Base-by-base conservation (phyloP, 2,888 invertebrate species). In the Noctua comes region DNA sequence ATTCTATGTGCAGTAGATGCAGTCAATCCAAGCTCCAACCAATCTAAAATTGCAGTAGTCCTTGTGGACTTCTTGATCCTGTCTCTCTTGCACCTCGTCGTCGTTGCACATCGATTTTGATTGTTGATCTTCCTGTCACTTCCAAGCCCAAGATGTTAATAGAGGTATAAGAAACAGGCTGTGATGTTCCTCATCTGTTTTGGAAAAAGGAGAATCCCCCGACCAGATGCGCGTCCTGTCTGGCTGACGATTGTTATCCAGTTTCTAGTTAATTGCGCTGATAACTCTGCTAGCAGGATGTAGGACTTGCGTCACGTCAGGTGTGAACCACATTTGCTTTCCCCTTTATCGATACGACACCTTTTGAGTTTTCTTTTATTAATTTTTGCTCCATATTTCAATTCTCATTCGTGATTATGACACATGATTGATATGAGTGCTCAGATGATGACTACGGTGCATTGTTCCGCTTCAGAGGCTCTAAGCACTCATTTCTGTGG, bases 1-100 rank as follows among this genome's bases (percentile, higher is more conserved):
- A 62, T 43, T 64, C 18, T 51, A 75, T 7, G 18, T 76, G 76
- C 62, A 48, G 11, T 40, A 64, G 40, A 74, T 76, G 73, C n/a
- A 18, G 13, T 36, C 31, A 24, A 51, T 40, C 1, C 43, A 21
- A 51, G 40, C 62, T 43, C 4, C 40, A 27, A 31, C 18, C 40
- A 31, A 36, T 43, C 40, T 48, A 24, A 24, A 18, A 64, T 10
- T 18, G 18, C 40, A 8, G 18, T 27, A 11, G 11, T 40, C 36
- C 36, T 48, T 4, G 13, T 27, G 40, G 21, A 13, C 27, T 31
- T 31, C n/a, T 11, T 73, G 36, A 21, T 46, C 46, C n/a, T 66
- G 11, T 5, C n/a, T 13, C 1, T 43, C 13, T 43, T 59, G 71
- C 27, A 43, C n/a, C 43, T 57, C 21, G 13, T 27, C 13, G 24